Percentiles rank a stretch among this genome's conserved stretches.
Conservation (phyloP, 2,888 invertebrate species). For the Hedychridium roseum region DNA sequence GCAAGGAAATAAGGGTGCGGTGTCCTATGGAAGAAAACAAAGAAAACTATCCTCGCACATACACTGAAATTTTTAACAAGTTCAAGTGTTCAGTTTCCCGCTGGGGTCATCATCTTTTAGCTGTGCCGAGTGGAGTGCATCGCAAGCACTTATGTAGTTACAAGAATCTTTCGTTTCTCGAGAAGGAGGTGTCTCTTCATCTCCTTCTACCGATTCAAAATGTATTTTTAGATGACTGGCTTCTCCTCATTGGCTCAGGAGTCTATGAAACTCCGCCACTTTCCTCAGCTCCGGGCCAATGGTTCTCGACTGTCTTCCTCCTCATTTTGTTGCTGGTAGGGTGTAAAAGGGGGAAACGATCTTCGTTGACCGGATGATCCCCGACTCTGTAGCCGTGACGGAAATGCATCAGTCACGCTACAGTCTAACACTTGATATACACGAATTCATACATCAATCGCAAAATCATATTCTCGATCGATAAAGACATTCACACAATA, state of each 20-base stretch:
- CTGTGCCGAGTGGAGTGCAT: background rate
- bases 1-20: too few relatives aligned
- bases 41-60: background rate
- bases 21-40: background rate
- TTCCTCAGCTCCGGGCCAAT: constrained; percentile 43
- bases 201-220: constrained; percentile 54
- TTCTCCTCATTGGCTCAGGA: constrained; percentile 47
- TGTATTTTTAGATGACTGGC: constrained; percentile 51
- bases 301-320: constrained; percentile 16
- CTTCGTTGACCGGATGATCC: constrained; percentile 19
- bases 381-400: constrained; percentile 8
- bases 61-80: background rate
- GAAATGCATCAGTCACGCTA: constrained; percentile 17
- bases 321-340: constrained; percentile 24
- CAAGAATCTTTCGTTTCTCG: constrained; percentile 28
- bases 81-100: background rate
- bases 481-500: too few relatives aligned
- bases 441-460: too few relatives aligned
- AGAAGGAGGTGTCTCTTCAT: constrained; percentile 45
- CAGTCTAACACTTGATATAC: too few relatives aligned
- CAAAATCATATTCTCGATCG: too few relatives aligned
- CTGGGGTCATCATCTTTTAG: too few relatives aligned
- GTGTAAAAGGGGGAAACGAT: constrained; percentile 28
- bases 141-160: constrained; percentile 31
- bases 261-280: constrained; percentile 49